Base-by-base conservation (phyloP, 2,113 vertebrate species). In the Marcusenius ussheri region DNA sequence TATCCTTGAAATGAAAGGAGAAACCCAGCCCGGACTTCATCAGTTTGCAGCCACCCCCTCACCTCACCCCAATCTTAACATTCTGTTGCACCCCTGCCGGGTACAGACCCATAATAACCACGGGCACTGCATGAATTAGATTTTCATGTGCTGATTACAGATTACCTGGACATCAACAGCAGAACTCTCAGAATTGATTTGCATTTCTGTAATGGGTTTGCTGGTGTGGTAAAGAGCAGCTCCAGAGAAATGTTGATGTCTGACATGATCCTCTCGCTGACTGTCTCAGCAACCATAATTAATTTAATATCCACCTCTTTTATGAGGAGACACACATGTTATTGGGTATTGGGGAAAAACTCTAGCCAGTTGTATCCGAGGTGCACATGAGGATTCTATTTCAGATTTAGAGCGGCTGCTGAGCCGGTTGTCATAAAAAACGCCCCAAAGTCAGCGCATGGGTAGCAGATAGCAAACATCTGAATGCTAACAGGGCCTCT, bases 401-500 rank as follows among this genome's bases (percentile, higher is more conserved):
- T 39, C 70, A 77, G 31, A 39, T 77, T 77, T 84, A 24, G 45
- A 47, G 19, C 45, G 47, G 83, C 85, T 53, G 50, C 9, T 53
- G n/a, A 56, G 50, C 45, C 3, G 27, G 84, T 87, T 51, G n/a
- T 89, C 74, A 53, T 35, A 83, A 89, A 89, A 53, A 42, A 56
- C 11, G 13, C 24, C 80, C 19, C 35, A 49, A n/a, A 88, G 56
- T 88, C 42, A 83, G 70, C 2, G 35, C 10, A 49, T 11, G 19
- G 19, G 49, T 56, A 42, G 35, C 39, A 89, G 77, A 39, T 89
- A 56, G 47, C 35, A 53, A 89, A 42, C 50, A 51, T 42, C 27
- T 83, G 66, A 51, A 50, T 83, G 27, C 58, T 89, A 74, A 90
- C 84, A 91, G 89, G 88, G 84, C 88, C 90, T 77, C 90, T 66